Evolutionary conservation across 2,888 invertebrate genomes (phyloP), one percentile per base, ranked within the genome.

Genomic region (Drosophila mimica): DNA sequence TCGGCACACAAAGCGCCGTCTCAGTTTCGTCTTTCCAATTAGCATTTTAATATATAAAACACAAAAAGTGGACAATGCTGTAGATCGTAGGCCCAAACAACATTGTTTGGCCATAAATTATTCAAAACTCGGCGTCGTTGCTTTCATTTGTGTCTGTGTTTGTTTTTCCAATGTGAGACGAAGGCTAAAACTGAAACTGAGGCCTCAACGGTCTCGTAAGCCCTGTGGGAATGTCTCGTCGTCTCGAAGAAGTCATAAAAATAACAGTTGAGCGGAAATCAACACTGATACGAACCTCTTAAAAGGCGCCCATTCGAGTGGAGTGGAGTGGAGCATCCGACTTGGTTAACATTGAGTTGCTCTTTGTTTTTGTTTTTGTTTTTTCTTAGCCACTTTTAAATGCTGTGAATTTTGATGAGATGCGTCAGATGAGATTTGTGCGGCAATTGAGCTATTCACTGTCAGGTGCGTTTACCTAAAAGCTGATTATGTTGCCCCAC

Each of bases 261-360:
- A 77, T 54, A 84, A 89, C 82, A 79, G 85, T 85, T 75, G 79
- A 75, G 67, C 88, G 88, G 89, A 89, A 89, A 89, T 85, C 79
- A 87, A 83, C 89, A 81, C 70, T 79, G 64, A 86, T 86, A 80
- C 57, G 53, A 40, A 61, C 64, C 76, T 52, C 76, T 58, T 65
- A 59, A 56, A 51, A 62, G 57, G 68, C 65, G 67, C 81, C 66
- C 72, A 68, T 59, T 72, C 53, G 61, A 76, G 74, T 66, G 70
- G 25, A 25, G 25, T 25, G 25, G 25, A 25, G 25, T 25, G n/a
- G 46, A 25, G 40, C 62, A 70, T 72, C 63, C 67, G 58, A 48
- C 57, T 40, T 40, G 51, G 48, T 59, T 72, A 79, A 81, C 79
- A 79, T 70, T 79, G 57, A 53, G 53, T 62, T 33, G 33, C 43